Evolutionary conservation across 1,140 invertebrate genomes (phyloP).

Genomic region (Aphis gossypii): DNA sequence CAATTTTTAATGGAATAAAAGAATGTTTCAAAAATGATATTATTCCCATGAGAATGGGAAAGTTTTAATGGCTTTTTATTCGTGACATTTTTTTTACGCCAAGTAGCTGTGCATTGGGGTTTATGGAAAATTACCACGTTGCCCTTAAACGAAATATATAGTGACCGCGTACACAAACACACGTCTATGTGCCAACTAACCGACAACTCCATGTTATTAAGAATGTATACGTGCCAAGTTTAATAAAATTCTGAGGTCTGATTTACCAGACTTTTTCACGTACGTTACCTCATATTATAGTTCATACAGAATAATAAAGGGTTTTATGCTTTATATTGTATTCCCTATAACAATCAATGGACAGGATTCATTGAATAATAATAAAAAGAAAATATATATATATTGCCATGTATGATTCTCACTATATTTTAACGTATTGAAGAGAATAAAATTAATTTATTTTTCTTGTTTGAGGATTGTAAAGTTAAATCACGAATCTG

Average conservation of each 20-base stretch:
- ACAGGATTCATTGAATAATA: neutral
- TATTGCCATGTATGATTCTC: neutral
- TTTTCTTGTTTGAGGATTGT: neutral
- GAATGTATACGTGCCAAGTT: constrained; percentile 38
- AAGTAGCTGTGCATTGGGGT: neutral
- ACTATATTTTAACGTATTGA: neutral
- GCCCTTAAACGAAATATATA: constrained; percentile 15
- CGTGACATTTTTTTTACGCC: constrained; percentile 23
- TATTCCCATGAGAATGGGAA: neutral
- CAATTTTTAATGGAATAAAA: constrained; percentile 19
- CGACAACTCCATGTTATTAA: constrained; percentile 27
- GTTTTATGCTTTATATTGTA: neutral
- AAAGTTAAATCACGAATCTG: neutral
- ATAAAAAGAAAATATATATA: neutral
- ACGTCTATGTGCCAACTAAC: constrained; percentile 25
- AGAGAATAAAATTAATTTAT: neutral
- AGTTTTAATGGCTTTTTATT: constrained; percentile 20
- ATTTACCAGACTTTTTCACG: constrained; percentile 13
- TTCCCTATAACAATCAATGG: neutral
- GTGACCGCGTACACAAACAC: neutral
- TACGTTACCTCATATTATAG: constrained; percentile 12
- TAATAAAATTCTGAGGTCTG: constrained; percentile 14
- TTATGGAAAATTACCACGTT: neutral
- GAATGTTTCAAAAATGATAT: constrained; percentile 8
- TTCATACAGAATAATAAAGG: neutral